Percentiles rank a stretch among this genome's conserved stretches.
Evolutionary conservation across 2,113 vertebrate genomes (phyloP).

Genomic region (Glaucidium brasilianum): DNA sequence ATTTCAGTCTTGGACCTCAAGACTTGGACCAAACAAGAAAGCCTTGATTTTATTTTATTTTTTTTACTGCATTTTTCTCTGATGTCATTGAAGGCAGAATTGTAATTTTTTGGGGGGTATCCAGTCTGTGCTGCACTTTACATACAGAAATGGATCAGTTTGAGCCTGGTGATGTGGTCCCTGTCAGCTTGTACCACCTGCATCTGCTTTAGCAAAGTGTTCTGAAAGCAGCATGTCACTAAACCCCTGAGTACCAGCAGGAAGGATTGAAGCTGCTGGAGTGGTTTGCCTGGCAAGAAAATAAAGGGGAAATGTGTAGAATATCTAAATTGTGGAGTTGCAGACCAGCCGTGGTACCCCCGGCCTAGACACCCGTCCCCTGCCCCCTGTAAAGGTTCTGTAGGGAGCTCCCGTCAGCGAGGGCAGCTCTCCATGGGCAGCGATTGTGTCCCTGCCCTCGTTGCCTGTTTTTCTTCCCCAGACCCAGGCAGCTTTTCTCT

Average conservation of each 20-base stretch:
- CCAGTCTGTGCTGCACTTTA: not conserved
- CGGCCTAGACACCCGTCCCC: not conserved
- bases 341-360: not conserved
- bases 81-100: not conserved
- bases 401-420: too few relatives aligned
- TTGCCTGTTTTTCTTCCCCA: not conserved
- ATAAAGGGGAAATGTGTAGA: too few relatives aligned
- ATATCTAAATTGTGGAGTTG: not conserved
- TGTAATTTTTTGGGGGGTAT: not conserved
- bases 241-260: not conserved
- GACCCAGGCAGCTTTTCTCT: not conserved
- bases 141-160: not conserved
- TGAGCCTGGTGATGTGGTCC: not conserved
- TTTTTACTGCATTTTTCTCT: not conserved
- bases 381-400: not conserved
- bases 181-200: not conserved
- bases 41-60: not conserved
- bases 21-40: too few relatives aligned
- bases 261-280: not conserved
- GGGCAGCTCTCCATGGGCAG: not conserved
- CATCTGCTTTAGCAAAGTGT: not conserved
- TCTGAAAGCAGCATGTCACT: not conserved
- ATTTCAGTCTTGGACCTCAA: not conserved
- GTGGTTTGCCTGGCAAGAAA: not conserved
- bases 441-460: rapidly evolving